These are phyloP conservation scores for Ornithoptera priamus DNA, from an alignment of 2,888 invertebrate species.

Conservation along the genomic window DNA sequence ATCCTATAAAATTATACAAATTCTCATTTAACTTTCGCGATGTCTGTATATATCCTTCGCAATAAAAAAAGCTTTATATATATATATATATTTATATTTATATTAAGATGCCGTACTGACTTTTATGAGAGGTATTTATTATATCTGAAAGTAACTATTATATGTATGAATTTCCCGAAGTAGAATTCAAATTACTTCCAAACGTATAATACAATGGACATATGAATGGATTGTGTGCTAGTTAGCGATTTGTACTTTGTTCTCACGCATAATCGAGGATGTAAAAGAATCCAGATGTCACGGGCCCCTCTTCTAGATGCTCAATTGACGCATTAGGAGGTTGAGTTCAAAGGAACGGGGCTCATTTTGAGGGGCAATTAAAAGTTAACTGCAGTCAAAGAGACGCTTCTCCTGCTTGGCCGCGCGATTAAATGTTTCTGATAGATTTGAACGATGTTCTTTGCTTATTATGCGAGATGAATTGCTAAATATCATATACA, in stretches of 20 bases:
- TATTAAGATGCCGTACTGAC: not conserved
- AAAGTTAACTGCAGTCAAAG: conserved; percentile 63
- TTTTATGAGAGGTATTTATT: not conserved
- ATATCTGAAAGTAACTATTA: not conserved
- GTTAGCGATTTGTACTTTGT: conserved; percentile 24
- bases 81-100: not conserved
- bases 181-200: not conserved
- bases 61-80: not conserved
- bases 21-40: not conserved
- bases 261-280: conserved; percentile 21
- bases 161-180: not conserved
- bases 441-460: conserved; percentile 14
- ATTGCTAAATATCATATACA: conserved; percentile 3
- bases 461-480: not conserved
- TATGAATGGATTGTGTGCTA: conserved; percentile 20
- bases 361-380: conserved; percentile 50
- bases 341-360: conserved; percentile 53
- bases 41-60: not conserved
- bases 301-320: conserved; percentile 15
- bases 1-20: not conserved
- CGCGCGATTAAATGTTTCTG: conserved; percentile 43
- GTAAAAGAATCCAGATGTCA: conserved; percentile 23
- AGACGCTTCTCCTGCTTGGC: conserved; percentile 51
- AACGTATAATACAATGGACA: conserved; percentile 7
- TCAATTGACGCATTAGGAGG: conserved; percentile 37